These are phyloP conservation scores for Dinothrombium tinctorium DNA, from an alignment of 1,140 invertebrate species.

Conservation along the genomic window DNA sequence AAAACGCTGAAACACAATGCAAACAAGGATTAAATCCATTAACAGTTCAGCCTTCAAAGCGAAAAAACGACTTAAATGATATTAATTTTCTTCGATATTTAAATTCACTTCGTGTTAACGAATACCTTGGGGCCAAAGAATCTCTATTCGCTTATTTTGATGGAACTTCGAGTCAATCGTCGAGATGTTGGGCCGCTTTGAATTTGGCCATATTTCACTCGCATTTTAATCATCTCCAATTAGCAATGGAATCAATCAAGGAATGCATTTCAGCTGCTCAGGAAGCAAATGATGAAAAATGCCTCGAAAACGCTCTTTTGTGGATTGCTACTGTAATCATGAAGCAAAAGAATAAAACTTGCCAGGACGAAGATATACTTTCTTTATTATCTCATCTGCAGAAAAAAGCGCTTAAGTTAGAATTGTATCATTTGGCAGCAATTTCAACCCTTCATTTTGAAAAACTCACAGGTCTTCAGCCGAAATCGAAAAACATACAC, in stretches of 20 bases:
- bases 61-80: constrained; percentile 3
- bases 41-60: background rate
- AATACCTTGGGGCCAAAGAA: constrained; percentile 8
- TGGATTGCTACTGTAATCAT: constrained; percentile 7
- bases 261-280: constrained; percentile 12
- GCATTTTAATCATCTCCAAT: constrained; percentile 7
- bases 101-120: constrained; percentile 10
- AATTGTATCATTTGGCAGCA: background rate
- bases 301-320: constrained; percentile 10
- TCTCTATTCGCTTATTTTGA: constrained; percentile 12
- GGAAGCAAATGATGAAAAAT: constrained; percentile 10
- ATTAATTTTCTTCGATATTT: constrained; percentile 10
- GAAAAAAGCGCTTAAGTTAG: background rate
- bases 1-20: too few relatives aligned
- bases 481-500: background rate
- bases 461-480: background rate
- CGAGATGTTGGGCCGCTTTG: constrained; percentile 10
- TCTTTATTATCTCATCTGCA: constrained; percentile 2
- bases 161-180: background rate
- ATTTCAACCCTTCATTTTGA: constrained; percentile 2
- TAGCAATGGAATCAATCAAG: constrained; percentile 8
- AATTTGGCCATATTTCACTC: constrained; percentile 10
- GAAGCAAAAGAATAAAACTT: background rate
- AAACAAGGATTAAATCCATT: background rate
- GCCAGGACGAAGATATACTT: constrained; percentile 5